Percentiles rank a stretch among this genome's conserved stretches.
phyloP scores from a whole-genome alignment of 1,140 invertebrate genomes.

The Cotesia chilonis region DNA sequence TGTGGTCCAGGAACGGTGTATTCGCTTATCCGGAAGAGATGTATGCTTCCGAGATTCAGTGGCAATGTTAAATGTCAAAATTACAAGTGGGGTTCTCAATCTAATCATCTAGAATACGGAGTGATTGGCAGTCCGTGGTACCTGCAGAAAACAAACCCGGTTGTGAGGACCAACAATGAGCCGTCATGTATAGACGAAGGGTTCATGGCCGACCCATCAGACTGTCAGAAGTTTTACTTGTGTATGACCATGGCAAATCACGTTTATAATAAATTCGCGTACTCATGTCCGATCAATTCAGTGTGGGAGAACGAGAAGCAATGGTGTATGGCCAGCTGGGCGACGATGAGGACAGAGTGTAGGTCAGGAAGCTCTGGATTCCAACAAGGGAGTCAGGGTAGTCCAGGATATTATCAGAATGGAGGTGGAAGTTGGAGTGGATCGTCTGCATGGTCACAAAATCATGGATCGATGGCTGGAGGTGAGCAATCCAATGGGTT shows the following conservation, averaged over 20 bases:
- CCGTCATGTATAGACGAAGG: conserved; percentile 25
- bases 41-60: background rate
- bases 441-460: too few relatives aligned
- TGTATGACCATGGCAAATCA: conserved; percentile 69
- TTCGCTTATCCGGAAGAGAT: background rate
- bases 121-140: too few relatives aligned
- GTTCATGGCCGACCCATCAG: conserved; percentile 64
- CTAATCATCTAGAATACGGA: too few relatives aligned
- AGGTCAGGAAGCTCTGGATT: background rate
- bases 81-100: background rate
- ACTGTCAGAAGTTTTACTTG: conserved; percentile 78
- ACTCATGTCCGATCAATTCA: conserved; percentile 71
- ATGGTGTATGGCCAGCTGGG: conserved; percentile 71
- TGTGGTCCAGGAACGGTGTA: conserved; percentile 11
- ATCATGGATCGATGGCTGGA: too few relatives aligned
- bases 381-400: too few relatives aligned
- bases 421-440: too few relatives aligned
- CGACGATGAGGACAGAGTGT: conserved; percentile 47
- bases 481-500: too few relatives aligned
- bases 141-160: too few relatives aligned
- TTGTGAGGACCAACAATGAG: too few relatives aligned
- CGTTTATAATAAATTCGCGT: conserved; percentile 70
- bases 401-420: too few relatives aligned
- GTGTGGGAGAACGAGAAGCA: conserved; percentile 72
- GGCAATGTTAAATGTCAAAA: background rate